These are phyloP conservation scores for Enteromius treurensis DNA, from an alignment of 2,797 vertebrate genomes.

Conservation along the genomic window DNA sequence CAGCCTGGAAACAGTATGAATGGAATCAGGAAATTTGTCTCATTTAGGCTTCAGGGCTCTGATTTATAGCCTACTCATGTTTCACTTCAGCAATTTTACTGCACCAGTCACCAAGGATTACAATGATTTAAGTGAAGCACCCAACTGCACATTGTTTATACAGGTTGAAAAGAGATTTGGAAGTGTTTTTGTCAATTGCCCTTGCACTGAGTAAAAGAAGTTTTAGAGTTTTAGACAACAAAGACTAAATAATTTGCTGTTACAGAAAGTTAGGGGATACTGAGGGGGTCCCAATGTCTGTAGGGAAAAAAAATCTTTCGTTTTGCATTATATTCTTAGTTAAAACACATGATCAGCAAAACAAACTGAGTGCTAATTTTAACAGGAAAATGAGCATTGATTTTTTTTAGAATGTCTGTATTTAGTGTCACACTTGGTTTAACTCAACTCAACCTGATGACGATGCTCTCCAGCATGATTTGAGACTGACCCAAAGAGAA, in stretches of 20 bases:
- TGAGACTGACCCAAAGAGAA: neutral
- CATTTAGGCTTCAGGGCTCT: neutral
- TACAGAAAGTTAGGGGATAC: neutral
- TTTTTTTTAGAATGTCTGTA: neutral
- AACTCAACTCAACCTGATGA: neutral
- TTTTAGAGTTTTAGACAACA: neutral
- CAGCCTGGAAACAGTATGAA: neutral
- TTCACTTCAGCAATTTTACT: neutral
- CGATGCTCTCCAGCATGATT: neutral
- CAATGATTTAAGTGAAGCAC: neutral
- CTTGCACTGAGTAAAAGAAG: neutral
- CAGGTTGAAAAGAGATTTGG: neutral
- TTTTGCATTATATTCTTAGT: neutral
- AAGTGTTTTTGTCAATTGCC: neutral
- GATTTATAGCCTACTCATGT: slow-evolving; percentile 2
- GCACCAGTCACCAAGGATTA: neutral
- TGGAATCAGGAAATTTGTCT: neutral
- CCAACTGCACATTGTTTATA: neutral
- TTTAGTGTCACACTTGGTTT: neutral
- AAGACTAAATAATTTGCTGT: neutral
- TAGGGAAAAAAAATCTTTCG: neutral
- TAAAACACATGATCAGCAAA: neutral
- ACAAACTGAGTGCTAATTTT: neutral
- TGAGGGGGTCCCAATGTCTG: neutral
- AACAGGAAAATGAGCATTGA: neutral